These are phyloP conservation scores for Cynopterus sphinx DNA, from an alignment of 2,797 vertebrate species.

Conservation along the genomic window DNA sequence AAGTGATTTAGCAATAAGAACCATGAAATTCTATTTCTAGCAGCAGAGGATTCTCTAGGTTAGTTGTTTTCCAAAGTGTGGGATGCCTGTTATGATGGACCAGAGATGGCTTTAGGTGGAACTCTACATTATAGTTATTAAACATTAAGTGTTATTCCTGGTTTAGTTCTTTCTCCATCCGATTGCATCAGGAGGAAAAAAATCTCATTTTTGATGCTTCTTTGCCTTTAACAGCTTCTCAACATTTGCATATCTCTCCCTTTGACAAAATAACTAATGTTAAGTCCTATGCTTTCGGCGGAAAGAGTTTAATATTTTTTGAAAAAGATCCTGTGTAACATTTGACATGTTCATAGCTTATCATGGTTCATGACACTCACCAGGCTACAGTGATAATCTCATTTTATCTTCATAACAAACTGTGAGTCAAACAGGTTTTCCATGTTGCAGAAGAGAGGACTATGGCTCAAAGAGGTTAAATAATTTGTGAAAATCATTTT, in stretches of 20 bases:
- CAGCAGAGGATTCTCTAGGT: background rate
- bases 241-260: background rate
- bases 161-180: background rate
- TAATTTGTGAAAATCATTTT: background rate
- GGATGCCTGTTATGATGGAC: background rate
- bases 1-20: constrained; percentile 1
- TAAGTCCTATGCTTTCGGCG: background rate
- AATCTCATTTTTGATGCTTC: background rate
- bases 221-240: background rate
- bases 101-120: background rate
- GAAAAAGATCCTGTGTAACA: background rate
- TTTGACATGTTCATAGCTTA: background rate
- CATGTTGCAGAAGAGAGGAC: background rate
- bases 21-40: background rate
- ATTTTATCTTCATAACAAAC: background rate
- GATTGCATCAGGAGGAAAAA: background rate
- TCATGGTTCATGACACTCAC: background rate
- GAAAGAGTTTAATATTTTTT: background rate
- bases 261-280: background rate
- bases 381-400: background rate
- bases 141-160: background rate
- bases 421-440: background rate
- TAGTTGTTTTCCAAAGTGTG: background rate
- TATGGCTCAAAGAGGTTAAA: background rate
- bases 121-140: background rate